Percentiles rank a stretch among this genome's conserved stretches.
Evolutionary conservation across 2,797 vertebrate species (phyloP).

Genomic region (Percopsis omiscomaycus): DNA sequence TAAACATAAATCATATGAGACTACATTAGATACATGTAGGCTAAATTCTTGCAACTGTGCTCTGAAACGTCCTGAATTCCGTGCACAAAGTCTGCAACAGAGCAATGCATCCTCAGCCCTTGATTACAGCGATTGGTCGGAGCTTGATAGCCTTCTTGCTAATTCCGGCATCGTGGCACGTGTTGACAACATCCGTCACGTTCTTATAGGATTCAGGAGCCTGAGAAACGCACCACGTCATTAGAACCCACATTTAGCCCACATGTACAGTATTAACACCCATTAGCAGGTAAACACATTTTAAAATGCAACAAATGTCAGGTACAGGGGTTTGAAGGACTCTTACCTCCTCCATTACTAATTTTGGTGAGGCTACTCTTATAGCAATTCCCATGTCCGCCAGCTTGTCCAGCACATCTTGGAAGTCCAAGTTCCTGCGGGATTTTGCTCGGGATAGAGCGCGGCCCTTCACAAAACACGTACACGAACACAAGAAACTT

Average conservation of each 20-base stretch:
- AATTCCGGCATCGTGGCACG: slow-evolving; percentile 95
- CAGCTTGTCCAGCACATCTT: slow-evolving; percentile 97
- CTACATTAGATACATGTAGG: no score
- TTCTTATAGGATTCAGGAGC: slow-evolving; percentile 98
- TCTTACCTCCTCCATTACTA: slow-evolving; percentile 98
- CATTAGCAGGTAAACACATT: neutral
- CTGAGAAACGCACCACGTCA: slow-evolving; percentile 61
- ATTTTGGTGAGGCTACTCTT: slow-evolving; percentile 95
- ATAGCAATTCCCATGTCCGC: slow-evolving; percentile 97
- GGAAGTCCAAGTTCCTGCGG: slow-evolving; percentile 95
- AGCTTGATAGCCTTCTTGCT: slow-evolving; percentile 98
- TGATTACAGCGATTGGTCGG: slow-evolving; percentile 95
- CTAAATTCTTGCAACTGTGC: neutral
- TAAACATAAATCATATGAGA: neutral
- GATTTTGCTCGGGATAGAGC: slow-evolving; percentile 96
- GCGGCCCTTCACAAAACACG: slow-evolving; percentile 80
- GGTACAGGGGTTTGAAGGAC: no score
- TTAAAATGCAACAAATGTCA: neutral
- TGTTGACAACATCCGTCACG: slow-evolving; percentile 95
- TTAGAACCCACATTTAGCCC: neutral
- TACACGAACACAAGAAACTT: neutral
- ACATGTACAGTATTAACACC: no score
- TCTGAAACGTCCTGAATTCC: slow-evolving; percentile 6
- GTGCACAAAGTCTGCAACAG: neutral
- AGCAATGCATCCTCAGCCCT: slow-evolving; percentile 78